Base-by-base conservation (phyloP, 1,140 invertebrate species). In the Arion vulgaris region DNA sequence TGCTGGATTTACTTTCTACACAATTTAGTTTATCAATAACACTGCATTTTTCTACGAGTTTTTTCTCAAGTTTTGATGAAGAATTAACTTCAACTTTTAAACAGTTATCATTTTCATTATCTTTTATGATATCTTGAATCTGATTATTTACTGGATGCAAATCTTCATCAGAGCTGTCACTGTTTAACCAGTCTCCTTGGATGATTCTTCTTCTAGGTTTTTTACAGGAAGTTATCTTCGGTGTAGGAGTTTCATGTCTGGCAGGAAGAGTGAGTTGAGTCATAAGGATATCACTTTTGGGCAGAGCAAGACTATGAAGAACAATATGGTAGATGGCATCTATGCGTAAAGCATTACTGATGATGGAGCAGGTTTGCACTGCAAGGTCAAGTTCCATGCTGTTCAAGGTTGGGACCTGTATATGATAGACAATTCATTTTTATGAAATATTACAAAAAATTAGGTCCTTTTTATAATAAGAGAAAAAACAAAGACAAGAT, bases 131-230 rank as follows among this genome's bases (percentile, higher is more conserved):
- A 57, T 57, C 53, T 57, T 57, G 17, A 4, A 23, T 4, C 53
- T 15, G 26, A 57, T 75, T 45, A 17, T 49, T 75, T 15, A 49
- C 41, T 9, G 1, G 13, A 45, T 74, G 36, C 53, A 34, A 49
- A 51, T 45, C 62, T 23, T 71, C 78, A n/a, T 51, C 45, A 71
- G 76, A 79, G 19, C n/a, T 39, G n/a, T 80, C 78, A 71, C 78
- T 80, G 32, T 79, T 41, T 17, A 79, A 68, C 77, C 77, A 79
- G 62, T 39, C 32, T 34, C 76, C 53, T 32, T 71, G 32, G 7
- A 80, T 17, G 38, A 80, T 80, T 32, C 78, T 69, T 72, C 51
- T 80, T 41, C 66, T 49, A 4, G 39, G 4, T 68, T 62, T 78
- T 23, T 78, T 68, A 36, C 57, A 23, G 23, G 51, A 76, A 34